phyloP scores from a whole-genome alignment of 2,888 invertebrate genomes.

The Leucophenga montana region DNA sequence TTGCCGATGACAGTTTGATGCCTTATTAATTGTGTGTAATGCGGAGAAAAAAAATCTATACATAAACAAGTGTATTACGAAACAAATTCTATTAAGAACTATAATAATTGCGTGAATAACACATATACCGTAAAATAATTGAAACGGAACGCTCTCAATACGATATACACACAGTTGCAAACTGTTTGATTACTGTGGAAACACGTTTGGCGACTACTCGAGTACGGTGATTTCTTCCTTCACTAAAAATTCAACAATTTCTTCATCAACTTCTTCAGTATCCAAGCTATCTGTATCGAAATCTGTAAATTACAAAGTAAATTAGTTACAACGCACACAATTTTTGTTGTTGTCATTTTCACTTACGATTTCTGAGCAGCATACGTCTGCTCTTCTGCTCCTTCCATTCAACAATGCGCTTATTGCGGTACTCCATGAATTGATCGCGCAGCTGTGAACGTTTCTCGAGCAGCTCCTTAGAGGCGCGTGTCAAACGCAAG shows the following conservation, averaged over 20 bases:
- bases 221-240: constrained; percentile 92
- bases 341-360: neutral
- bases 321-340: neutral
- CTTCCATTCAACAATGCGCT: constrained; percentile 83
- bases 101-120: constrained; percentile 6
- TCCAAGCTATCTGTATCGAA: constrained; percentile 95
- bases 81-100: neutral
- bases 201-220: constrained; percentile 76
- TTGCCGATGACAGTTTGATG: constrained; percentile 4
- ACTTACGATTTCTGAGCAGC: constrained; percentile 89
- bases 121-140: neutral
- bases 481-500: constrained; percentile 91
- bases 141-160: constrained; percentile 4
- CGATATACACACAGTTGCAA: constrained; percentile 4
- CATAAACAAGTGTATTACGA: too few relatives aligned
- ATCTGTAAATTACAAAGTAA: constrained; percentile 75
- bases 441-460: constrained; percentile 90
- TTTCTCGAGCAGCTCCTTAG: constrained; percentile 95
- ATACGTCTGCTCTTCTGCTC: constrained; percentile 86
- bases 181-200: neutral
- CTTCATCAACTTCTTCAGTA: constrained; percentile 93
- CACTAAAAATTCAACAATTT: constrained; percentile 97
- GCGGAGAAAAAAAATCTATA: too few relatives aligned
- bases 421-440: constrained; percentile 86
- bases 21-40: neutral